Evolutionary conservation across 2,797 vertebrate species (phyloP), one percentile per base, ranked within the genome.

Genomic region (Phataginus tetradactyla): DNA sequence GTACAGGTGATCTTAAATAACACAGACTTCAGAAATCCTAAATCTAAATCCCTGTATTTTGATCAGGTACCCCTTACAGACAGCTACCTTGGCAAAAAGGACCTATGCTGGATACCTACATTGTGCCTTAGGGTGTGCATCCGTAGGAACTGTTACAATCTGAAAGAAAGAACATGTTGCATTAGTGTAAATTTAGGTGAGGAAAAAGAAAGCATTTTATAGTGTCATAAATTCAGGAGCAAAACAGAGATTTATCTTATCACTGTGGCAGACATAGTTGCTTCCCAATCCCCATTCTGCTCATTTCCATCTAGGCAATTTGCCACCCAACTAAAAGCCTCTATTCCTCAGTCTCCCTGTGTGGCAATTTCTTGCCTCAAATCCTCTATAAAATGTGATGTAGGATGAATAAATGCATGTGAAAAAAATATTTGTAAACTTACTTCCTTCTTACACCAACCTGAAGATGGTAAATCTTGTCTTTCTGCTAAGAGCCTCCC

Each of bases 151-250:
- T n/a, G 6, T 42, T 86, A 42, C 4, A 57, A 64, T 86, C 29
- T 63, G 25, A 83, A 75, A 92, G 61, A 89, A 93, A 49, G 45
- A 91, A 74, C 37, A 69, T 88, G 37, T 68, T 93, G 74, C 93
- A 95, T 72, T 74, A 74, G 85, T 63, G 53, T n/a, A 91, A 96
- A 88, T 59, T 64, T 81, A 94, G 51, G 66, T 92, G 37, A 95
- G n/a, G 78, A 86, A 90, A 96, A 97, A 87, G 13, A 39, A 92
- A 92, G n/a, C 25, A 72, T 95, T 95, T 97, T 87, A 90, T 61
- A 87, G 32, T 68, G 39, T 18, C 72, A 87, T 81, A 92, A 93
- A 93, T 94, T 92, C 86, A 92, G 90, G 25, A 78, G 66, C 23
- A 89, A 95, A 97, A 91, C 34, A 90, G 68, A 94, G 34, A 78